These are phyloP conservation scores for Ambastaia sidthimunki DNA, from an alignment of 2,797 vertebrate species.

Conservation along the genomic window DNA sequence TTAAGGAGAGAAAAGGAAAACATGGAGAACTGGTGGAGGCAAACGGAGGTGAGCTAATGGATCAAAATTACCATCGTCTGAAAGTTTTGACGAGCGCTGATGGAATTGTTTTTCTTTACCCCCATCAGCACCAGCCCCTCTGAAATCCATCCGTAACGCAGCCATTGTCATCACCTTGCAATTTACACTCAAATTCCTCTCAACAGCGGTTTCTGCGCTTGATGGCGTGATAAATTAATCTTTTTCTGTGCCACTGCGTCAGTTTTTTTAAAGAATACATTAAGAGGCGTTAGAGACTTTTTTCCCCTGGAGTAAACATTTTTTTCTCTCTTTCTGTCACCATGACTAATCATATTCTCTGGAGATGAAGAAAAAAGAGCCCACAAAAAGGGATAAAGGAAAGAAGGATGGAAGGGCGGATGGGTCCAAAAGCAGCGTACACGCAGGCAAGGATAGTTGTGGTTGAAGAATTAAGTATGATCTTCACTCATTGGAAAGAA, in stretches of 20 bases:
- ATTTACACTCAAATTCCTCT: constrained; percentile 85
- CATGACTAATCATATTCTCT: constrained; percentile 83
- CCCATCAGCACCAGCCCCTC: constrained; percentile 64
- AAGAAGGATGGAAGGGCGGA: constrained; percentile 67
- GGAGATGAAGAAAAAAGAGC: constrained; percentile 71
- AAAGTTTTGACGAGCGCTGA: constrained; percentile 82
- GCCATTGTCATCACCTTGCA: constrained; percentile 81
- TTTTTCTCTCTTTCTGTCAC: constrained; percentile 77
- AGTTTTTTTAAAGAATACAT: constrained; percentile 86
- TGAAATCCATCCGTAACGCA: constrained; percentile 83
- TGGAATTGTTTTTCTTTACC: constrained; percentile 74
- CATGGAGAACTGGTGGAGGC: constrained; percentile 77
- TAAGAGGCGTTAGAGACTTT: constrained; percentile 77
- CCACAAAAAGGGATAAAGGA: constrained; percentile 41
- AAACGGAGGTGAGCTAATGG: constrained; percentile 80
- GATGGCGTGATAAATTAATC: constrained; percentile 88
- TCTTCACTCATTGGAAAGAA: constrained; percentile 76
- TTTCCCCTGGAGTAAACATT: constrained; percentile 64
- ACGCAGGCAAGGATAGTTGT: constrained; percentile 71
- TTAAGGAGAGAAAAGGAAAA: constrained; percentile 70
- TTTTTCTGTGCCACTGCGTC: constrained; percentile 83
- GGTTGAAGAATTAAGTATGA: constrained; percentile 76
- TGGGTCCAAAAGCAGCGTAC: too few relatives aligned
- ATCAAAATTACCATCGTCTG: constrained; percentile 83
- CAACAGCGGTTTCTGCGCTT: constrained; percentile 83